A percentile compares a stretch with the other conserved stretches of the same genome.
Evolutionary conservation across 2,113 vertebrate genomes (phyloP).

Genomic region (Campylorhamphus procurvoides): DNA sequence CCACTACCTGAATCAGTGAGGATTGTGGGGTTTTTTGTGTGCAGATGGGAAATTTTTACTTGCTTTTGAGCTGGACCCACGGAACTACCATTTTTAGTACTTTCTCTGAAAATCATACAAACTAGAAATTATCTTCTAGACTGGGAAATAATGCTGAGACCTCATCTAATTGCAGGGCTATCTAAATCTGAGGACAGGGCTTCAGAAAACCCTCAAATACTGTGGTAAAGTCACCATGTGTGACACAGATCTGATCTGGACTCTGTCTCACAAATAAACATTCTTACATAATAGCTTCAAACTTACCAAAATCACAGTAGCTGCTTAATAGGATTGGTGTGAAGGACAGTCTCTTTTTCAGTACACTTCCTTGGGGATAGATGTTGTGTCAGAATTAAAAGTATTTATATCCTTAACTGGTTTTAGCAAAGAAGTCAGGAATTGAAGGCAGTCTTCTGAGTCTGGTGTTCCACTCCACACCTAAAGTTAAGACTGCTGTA

Average conservation of each 20-base stretch:
- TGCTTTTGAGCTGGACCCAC: neutral
- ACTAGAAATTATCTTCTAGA: neutral
- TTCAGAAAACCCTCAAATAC: neutral
- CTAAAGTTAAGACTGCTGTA: neutral
- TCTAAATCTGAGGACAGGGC: neutral
- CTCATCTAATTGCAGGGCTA: neutral
- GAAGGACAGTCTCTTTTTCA: constrained; percentile 18
- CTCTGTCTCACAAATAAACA: neutral
- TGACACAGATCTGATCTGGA: neutral
- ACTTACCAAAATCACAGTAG: neutral
- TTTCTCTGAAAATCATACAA: neutral
- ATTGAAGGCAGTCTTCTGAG: neutral
- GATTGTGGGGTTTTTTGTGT: neutral
- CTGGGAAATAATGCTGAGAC: neutral
- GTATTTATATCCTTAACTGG: neutral
- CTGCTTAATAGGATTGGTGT: neutral
- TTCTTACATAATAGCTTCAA: neutral
- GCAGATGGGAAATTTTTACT: neutral
- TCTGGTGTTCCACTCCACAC: neutral
- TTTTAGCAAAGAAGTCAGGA: constrained; percentile 35
- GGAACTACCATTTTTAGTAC: neutral
- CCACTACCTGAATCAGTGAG: neutral
- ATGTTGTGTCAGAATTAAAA: neutral
- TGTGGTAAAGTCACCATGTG: neutral
- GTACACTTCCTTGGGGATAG: neutral